Evolutionary conservation across 2,888 invertebrate species (phyloP), one percentile per base, ranked within the genome.

Genomic region (Pediacus dermestoides): DNA sequence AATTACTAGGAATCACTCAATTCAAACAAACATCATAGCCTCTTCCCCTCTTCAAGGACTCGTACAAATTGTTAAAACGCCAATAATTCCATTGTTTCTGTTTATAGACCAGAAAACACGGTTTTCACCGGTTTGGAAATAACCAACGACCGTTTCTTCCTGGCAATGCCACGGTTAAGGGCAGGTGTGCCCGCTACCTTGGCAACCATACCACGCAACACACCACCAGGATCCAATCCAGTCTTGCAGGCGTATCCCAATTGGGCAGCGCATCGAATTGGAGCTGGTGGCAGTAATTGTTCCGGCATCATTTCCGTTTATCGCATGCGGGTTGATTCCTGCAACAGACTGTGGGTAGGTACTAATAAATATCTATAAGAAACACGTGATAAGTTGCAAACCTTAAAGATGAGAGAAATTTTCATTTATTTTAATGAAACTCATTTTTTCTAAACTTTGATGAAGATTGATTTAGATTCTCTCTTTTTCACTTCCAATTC

Each of bases 291-390:
- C 51, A 78, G 81, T 61, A 86, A 85, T 68, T 89, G 89, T 63
- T 80, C 82, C 10, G 81, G 83, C 0, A 64, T 90, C 15, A 78
- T 88, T 36, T 88, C 88, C 0, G 87, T 88, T 26, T 89, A 89
- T 71, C 75, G 89, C 13, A 67, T 82, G 31, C 77, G 83, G 10
- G 72, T 81, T 16, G 89, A 89, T 64, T 77, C 82, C n/a, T 89
- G 89, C 69, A 84, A 88, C 66, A 74, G 89, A 10, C 71, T 89
- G 2, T 89, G 89, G 89, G 69, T 68, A 48, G 47, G 56, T 39
- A 22, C 26, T 27, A 26, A 15, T 13, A 9, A 3, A 10, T 31
- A 30, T 28, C 37, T 18, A 9, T 23, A n/a, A n/a, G n/a, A n/a
- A n/a, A n/a, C n/a, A 14, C 16, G 21, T 28, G 27, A 22, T 18